Base-by-base conservation (phyloP, 23 tunicate species). In the Styela plicata region DNA sequence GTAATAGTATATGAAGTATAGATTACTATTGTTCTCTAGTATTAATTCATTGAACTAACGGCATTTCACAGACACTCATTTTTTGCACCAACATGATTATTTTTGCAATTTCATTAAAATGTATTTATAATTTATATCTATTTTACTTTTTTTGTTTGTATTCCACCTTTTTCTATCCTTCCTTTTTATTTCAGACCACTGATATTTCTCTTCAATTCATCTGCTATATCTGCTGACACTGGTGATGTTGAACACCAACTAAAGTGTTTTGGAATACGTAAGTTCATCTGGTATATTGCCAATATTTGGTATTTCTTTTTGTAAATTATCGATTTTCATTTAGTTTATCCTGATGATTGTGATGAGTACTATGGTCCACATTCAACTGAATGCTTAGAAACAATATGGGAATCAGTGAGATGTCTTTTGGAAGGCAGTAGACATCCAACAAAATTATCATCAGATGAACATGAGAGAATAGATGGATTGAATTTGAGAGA, bases 341-440 rank as follows among this genome's bases (percentile, higher is more conserved):
- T n/a, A n/a, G 84, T 61, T 17, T 34, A 80, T 3, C 84, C 69
- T 2, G 57, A 63, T 3, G 23, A 5, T 35, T 83, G 86, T 27
- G 34, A 21, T 2, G 27, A 73, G 24, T 83, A 63, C 69, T 74
- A 74, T 32, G 86, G 86, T 35, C 86, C 86, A 24, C 86, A 83
- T 73, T 36, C 20, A 2, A 13, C 19, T 18, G 64, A 36, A 71
- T 83, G 86, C 35, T 57, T 71, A 25, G 75, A 36, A 36, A 83
- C 26, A 10, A 83, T 83, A 34, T 83, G 86, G 86, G n/a, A 23
- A 19, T 36, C 63, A 30, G 68, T 34, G 17, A 27, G 5, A 21
- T 71, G 77, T 32, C 35, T 71, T 7, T 18, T 16, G 3, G 77
- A 71, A 71, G 77, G 77, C 5, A 71, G 36, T 2, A 27, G 36